Conservation (phyloP, 1,140 invertebrate species). For the Lycorma delicatula region DNA sequence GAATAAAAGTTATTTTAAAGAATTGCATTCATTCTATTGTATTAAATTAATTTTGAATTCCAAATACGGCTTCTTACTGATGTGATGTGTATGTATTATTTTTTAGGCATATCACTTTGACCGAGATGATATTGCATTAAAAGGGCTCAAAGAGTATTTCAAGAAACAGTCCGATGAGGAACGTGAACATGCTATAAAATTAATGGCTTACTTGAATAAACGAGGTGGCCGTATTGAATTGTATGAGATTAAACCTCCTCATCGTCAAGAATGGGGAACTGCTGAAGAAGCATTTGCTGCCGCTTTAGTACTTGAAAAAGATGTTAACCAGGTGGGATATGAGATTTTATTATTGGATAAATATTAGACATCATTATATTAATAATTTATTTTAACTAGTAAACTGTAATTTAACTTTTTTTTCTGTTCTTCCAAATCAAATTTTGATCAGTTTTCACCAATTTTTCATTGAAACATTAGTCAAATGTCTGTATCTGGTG, state of each 20-base stretch:
- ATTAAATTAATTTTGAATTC: not conserved
- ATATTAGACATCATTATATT: too few relatives aligned
- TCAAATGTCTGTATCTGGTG: too few relatives aligned
- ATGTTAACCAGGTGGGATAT: slow-evolving; percentile 55
- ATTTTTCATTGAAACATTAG: too few relatives aligned
- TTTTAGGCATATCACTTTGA: slow-evolving; percentile 66
- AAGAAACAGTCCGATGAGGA: slow-evolving; percentile 65
- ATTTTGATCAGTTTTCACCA: too few relatives aligned
- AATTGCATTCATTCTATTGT: not conserved
- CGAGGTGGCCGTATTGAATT: slow-evolving; percentile 61
- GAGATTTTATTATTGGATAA: not conserved
- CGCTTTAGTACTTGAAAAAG: slow-evolving; percentile 67
- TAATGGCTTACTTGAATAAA: slow-evolving; percentile 73
- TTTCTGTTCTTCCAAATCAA: too few relatives aligned
- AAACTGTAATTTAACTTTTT: too few relatives aligned
- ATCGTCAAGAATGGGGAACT: slow-evolving; percentile 50
- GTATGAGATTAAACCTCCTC: slow-evolving; percentile 48
- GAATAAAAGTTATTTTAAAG: not conserved
- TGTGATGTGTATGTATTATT: slow-evolving; percentile 14
- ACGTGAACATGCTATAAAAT: slow-evolving; percentile 60
- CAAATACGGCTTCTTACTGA: not conserved
- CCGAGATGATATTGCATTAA: slow-evolving; percentile 67
- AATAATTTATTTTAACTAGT: too few relatives aligned
- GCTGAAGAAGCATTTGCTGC: slow-evolving; percentile 57
- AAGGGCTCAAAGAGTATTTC: slow-evolving; percentile 62